A percentile compares a stretch with the other conserved stretches of the same genome.
These are phyloP conservation scores for Drosophila trapezifrons DNA, from an alignment of 1,140 invertebrate genomes.

Conservation along the genomic window DNA sequence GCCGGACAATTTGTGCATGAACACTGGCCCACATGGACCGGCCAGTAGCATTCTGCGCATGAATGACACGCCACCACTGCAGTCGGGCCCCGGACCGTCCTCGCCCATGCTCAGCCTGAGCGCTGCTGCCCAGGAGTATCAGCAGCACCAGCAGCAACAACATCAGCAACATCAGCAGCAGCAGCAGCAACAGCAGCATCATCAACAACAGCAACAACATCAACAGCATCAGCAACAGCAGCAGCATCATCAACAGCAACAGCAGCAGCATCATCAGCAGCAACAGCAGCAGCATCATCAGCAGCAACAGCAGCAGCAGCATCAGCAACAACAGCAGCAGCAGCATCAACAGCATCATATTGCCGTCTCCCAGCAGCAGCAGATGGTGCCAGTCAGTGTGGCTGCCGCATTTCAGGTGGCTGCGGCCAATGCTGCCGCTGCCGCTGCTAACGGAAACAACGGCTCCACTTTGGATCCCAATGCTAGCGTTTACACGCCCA, in stretches of 20 bases:
- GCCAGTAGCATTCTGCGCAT: conserved; percentile 81
- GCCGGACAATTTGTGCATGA: conserved; percentile 89
- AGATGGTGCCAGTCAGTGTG: conserved; percentile 74
- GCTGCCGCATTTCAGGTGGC: conserved; percentile 67
- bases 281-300: conserved; percentile 55
- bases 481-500: conserved; percentile 95
- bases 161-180: conserved; percentile 67
- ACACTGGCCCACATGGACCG: conserved; percentile 71
- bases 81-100: conserved; percentile 74
- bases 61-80: conserved; percentile 81
- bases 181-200: conserved; percentile 50
- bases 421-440: conserved; percentile 58
- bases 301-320: conserved; percentile 54
- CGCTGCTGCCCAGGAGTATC: conserved; percentile 69
- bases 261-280: conserved; percentile 55
- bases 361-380: conserved; percentile 60
- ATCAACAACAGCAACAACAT: conserved; percentile 49
- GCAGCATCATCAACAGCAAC: conserved; percentile 58
- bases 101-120: conserved; percentile 78
- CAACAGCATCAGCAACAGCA: conserved; percentile 56
- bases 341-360: conserved; percentile 42
- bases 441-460: conserved; percentile 47
- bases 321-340: conserved; percentile 53
- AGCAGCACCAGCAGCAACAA: conserved; percentile 66
- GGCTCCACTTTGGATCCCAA: conserved; percentile 94